Base-by-base conservation (phyloP, 2,797 vertebrate genomes). In the Adelosebastes latens region DNA sequence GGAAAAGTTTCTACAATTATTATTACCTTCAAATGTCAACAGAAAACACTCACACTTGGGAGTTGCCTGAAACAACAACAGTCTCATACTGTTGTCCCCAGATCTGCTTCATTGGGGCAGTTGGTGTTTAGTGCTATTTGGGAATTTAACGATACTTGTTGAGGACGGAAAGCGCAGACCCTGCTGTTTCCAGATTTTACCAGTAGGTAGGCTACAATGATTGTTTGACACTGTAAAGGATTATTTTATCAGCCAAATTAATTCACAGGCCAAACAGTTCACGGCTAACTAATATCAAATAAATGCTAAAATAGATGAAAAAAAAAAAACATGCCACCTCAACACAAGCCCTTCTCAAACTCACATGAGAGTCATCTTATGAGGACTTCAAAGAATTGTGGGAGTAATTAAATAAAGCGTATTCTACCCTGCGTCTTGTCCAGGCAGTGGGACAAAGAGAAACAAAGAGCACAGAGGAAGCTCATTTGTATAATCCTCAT, bases 401-500 rank as follows among this genome's bases (percentile, higher is more conserved):
- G 71, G 58, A 63, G 25, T 39, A 69, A 34, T 78, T 65, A 74
- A 79, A 76, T 49, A 56, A 80, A 69, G 67, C 1, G 9, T 5
- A 6, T 73, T 59, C 70, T 5, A 9, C 71, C 73, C 74, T 63
- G 76, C 10, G 10, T 79, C 79, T 81, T 58, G 63, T 79, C 65
- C 46, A 77, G 64, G 25, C 63, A 61, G 67, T 12, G 68, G 55
- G 84, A 81, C 67, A 36, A 52, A 75, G 74, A 82, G 74, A 82
- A 72, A 90, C 68, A 90, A 81, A 83, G 75, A 83, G 85, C 20
- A 65, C 77, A 79, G 70, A 83, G 88, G 89, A 93, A 91, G 79
- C 80, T 90, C 85, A 89, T 93, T 94, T 88, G 89, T 93, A 79
- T 90, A 92, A 94, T 94, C 92, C 89, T 90, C 85, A 91, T 89